These are phyloP conservation scores for Pteronotus mesoamericanus DNA, from an alignment of 2,797 vertebrate species.

Conservation along the genomic window DNA sequence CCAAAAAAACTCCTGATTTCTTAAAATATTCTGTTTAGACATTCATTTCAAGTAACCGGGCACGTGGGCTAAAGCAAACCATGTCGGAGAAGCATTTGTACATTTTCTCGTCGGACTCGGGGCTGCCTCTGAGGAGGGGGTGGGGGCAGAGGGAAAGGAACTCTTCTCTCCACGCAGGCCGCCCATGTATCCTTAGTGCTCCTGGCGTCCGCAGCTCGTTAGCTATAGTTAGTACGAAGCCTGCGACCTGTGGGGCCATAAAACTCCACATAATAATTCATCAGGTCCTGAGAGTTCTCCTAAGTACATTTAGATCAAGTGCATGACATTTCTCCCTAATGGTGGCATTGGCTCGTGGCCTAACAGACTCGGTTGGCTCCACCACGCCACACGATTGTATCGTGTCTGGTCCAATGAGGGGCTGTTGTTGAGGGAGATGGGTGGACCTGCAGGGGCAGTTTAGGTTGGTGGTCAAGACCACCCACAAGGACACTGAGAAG, in stretches of 20 bases:
- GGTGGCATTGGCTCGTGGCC: background rate
- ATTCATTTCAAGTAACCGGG: background rate
- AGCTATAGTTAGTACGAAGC: background rate
- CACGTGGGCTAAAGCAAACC: background rate
- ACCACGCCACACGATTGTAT: background rate
- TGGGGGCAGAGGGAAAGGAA: background rate
- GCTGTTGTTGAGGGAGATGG: background rate
- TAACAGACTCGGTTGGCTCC: background rate
- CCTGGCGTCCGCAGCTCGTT: background rate
- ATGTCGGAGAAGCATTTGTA: background rate
- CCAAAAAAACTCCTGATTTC: background rate
- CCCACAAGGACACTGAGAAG: background rate
- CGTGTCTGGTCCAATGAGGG: background rate
- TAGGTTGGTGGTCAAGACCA: background rate
- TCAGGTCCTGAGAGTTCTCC: constrained; percentile 21
- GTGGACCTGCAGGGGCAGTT: background rate
- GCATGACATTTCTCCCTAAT: background rate
- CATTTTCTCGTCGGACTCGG: background rate
- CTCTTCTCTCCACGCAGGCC: rapidly evolving
- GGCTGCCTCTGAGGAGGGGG: background rate
- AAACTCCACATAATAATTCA: constrained; percentile 14
- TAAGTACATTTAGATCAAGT: constrained; percentile 36
- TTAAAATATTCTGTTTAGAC: background rate
- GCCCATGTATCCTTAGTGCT: background rate
- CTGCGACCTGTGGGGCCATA: background rate